Evolutionary conservation across 2,113 vertebrate genomes (phyloP), one percentile per base, ranked within the genome.

Genomic region (Podarcis muralis): DNA sequence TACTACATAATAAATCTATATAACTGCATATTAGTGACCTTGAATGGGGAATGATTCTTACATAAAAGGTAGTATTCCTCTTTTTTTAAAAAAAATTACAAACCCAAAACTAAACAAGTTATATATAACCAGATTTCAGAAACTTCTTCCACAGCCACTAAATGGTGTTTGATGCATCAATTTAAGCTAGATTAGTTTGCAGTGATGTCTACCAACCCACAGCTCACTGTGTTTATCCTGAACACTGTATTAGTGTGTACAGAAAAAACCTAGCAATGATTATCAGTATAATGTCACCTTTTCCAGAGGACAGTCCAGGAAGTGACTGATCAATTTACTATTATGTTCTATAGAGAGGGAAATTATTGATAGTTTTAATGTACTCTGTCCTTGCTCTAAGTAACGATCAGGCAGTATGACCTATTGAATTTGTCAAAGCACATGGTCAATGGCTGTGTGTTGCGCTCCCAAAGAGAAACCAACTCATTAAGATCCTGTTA

Each of bases 241-340:
- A 0, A 43, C 89, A 90, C 37, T 86, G 35, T 43, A 22, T 37
- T 66, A 66, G 13, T n/a, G 35, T 12, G 32, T n/a, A 66, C 74
- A 86, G 27, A 86, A 77, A 48, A 77, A 66, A 43, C n/a, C n/a
- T n/a, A n/a, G n/a, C n/a, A 48, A 43, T 20, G 30, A 59, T 59
- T 27, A 48, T 66, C 74, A 66, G 13, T 66, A 66, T 43, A 93
- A 95, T 68, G 4, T 83, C 89, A 94, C 93, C 87, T 94, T 93
- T 90, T 92, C 91, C 69, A 90, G 92, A 92, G 86, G 89, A 92
- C 69, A 90, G 6, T 78, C 15, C 75, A 62, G 43, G 11, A 6
- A 9, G 32, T 1, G 53, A 87, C 32, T 87, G n/a, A 86, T 74
- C 53, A 4, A 9, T 18, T 43, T 18, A 0, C 7, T 0, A 15